Conservation (phyloP, 2,888 invertebrate species). For the Cataglyphis rosenhaueri region DNA sequence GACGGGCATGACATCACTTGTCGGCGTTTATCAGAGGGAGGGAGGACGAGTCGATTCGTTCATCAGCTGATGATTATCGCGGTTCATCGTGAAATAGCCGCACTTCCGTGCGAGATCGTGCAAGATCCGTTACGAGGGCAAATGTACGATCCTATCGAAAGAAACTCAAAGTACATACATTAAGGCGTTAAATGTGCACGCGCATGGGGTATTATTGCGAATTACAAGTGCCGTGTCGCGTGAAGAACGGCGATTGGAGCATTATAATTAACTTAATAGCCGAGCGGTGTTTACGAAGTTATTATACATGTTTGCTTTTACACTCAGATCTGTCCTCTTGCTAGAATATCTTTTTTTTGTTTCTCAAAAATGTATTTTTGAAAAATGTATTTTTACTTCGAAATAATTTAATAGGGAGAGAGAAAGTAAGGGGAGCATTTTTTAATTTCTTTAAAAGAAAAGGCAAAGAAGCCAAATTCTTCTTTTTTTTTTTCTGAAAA, state of each 20-base stretch:
- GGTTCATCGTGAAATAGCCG: conserved; percentile 31
- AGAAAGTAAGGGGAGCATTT: background rate
- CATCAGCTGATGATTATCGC: conserved; percentile 61
- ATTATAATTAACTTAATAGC: conserved; percentile 28
- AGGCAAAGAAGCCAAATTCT: background rate
- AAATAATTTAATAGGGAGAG: no score
- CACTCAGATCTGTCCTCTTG: background rate
- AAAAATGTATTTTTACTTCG: background rate
- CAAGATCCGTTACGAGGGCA: background rate
- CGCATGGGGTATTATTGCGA: background rate
- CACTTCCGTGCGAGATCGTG: conserved; percentile 41
- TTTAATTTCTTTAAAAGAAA: background rate
- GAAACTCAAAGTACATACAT: conserved; percentile 17
- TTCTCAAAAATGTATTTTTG: background rate
- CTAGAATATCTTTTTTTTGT: background rate
- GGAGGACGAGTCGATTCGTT: conserved; percentile 54
- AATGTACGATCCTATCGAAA: conserved; percentile 14
- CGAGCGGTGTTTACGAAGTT: background rate
- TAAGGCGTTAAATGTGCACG: conserved; percentile 15
- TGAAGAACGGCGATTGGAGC: background rate
- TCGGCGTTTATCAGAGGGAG: conserved; percentile 48
- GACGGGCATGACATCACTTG: conserved; percentile 34
- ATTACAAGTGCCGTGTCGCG: conserved; percentile 16
- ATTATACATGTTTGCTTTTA: background rate
- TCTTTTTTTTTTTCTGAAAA: background rate